A percentile compares a stretch with the other conserved stretches of the same genome.
Evolutionary conservation across 2,113 vertebrate species (phyloP).

Genomic region (Azemiops feae): DNA sequence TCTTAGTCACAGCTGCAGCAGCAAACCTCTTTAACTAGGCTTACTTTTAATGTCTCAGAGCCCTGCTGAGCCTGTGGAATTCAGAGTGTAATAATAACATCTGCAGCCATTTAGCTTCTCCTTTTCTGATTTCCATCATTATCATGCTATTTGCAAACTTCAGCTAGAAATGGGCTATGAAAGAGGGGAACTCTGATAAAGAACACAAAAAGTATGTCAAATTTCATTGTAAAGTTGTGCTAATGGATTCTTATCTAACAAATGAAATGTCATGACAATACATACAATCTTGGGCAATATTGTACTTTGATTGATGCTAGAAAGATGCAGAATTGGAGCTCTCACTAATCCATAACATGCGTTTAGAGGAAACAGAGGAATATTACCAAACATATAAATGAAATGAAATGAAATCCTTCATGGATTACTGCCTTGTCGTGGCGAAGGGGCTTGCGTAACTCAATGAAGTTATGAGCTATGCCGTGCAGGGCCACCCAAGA

Average conservation of each 20-base stretch:
- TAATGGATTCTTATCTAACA: conserved; percentile 47
- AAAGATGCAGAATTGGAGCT: neutral
- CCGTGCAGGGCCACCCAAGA: no score
- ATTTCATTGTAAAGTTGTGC: conserved; percentile 38
- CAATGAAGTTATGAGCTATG: no score
- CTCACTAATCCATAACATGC: neutral
- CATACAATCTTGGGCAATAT: conserved; percentile 27
- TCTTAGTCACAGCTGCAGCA: conserved; percentile 54
- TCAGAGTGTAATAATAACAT: conserved; percentile 62
- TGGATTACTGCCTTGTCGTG: no score
- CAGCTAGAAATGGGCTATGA: conserved; percentile 38
- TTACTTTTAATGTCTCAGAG: conserved; percentile 49
- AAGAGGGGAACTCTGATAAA: conserved; percentile 37
- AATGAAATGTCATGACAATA: conserved; percentile 45
- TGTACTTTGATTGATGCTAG: conserved; percentile 20
- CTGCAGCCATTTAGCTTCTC: conserved; percentile 54
- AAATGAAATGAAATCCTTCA: no score
- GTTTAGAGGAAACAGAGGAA: neutral
- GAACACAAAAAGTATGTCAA: conserved; percentile 38
- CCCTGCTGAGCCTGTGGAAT: conserved; percentile 67
- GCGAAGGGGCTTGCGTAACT: no score
- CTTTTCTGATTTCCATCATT: conserved; percentile 68
- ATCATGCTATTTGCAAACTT: conserved; percentile 59
- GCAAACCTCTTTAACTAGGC: conserved; percentile 40
- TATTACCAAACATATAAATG: conserved; percentile 21